A percentile compares a stretch with the other conserved stretches of the same genome.
These are phyloP conservation scores for Passer domesticus DNA, from an alignment of 2,113 vertebrate species.

Conservation along the genomic window DNA sequence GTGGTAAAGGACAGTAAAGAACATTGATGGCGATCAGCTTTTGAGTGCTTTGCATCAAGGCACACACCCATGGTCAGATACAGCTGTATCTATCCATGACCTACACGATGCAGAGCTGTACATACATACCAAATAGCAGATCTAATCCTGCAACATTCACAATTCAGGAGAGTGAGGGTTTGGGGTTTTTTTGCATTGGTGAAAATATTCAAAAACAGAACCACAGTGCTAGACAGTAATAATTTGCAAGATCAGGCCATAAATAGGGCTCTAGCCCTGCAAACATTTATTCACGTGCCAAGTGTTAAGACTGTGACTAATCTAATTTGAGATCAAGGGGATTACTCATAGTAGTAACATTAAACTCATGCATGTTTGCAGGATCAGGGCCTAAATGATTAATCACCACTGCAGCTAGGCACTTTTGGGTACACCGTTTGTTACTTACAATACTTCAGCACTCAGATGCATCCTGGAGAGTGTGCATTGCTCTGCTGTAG, in stretches of 20 bases:
- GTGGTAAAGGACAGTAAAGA: background rate
- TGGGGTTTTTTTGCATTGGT: background rate
- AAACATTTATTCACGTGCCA: constrained; percentile 59
- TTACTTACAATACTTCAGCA: background rate
- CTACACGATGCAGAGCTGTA: background rate
- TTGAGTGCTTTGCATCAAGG: background rate
- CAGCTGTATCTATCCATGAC: background rate
- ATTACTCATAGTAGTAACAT: constrained; percentile 66
- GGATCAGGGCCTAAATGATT: constrained; percentile 55
- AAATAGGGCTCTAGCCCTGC: constrained; percentile 51
- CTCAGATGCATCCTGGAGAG: background rate
- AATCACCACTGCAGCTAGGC: constrained; percentile 32
- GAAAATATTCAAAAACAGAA: constrained; percentile 12
- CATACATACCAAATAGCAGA: background rate
- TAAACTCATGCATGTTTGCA: constrained; percentile 46
- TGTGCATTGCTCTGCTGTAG: background rate
- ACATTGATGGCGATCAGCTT: background rate
- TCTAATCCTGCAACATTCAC: background rate
- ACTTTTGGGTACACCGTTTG: background rate
- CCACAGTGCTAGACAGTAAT: constrained; percentile 28
- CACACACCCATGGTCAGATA: background rate
- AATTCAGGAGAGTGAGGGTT: background rate
- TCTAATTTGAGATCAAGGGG: constrained; percentile 56
- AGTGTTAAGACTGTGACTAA: constrained; percentile 62
- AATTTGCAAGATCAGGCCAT: constrained; percentile 53